Evolutionary conservation across 2,113 vertebrate genomes (phyloP).

Genomic region (Bubalus kerabau): DNA sequence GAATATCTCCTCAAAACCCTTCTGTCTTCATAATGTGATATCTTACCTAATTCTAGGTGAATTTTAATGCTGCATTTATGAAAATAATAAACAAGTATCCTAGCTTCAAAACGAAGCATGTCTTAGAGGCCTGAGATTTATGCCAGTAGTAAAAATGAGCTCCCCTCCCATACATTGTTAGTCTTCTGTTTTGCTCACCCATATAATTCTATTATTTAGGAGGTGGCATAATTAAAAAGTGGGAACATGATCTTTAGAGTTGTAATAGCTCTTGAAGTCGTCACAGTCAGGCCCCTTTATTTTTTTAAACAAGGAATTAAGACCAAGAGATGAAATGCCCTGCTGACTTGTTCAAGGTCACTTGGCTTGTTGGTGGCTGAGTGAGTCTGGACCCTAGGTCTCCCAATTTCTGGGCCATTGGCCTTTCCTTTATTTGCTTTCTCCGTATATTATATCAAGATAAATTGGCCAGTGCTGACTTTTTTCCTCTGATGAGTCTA

Average conservation of each 20-base stretch:
- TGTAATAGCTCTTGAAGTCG: neutral
- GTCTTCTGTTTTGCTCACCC: neutral
- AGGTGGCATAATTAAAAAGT: neutral
- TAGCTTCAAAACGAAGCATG: neutral
- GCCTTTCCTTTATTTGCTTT: neutral
- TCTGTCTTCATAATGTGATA: neutral
- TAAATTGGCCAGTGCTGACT: neutral
- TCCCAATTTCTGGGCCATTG: neutral
- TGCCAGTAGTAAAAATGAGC: neutral
- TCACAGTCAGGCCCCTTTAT: too few relatives aligned
- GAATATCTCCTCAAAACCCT: neutral
- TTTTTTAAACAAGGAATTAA: neutral
- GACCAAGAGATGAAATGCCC: neutral
- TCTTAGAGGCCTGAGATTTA: neutral
- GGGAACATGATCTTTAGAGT: neutral
- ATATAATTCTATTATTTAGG: neutral
- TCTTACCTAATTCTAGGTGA: neutral
- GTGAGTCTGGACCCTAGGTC: neutral
- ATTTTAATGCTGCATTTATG: neutral
- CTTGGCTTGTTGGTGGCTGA: neutral
- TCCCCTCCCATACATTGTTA: neutral
- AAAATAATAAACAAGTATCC: neutral
- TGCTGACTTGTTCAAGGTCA: slow-evolving; percentile 10
- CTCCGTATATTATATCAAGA: neutral
- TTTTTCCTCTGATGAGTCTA: neutral